Base-by-base conservation (phyloP, 2,888 invertebrate species). In the Acanthoscelides obtectus region DNA sequence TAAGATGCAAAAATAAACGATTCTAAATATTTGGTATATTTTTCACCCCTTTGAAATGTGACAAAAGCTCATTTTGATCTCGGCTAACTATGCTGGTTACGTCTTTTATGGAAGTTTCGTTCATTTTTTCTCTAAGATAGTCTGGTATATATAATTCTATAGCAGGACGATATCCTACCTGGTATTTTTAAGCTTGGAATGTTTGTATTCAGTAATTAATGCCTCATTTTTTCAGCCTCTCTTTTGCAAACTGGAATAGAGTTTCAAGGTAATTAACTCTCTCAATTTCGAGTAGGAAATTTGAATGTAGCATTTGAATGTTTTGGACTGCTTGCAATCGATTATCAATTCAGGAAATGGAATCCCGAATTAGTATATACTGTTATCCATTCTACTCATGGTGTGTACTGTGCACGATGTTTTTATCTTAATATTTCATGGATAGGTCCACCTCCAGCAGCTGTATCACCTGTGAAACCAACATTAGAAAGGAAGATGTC, bases 401-500 rank as follows among this genome's bases (percentile, higher is more conserved):
- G n/a, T n/a, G n/a, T n/a, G n/a, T n/a, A n/a, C n/a, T n/a, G n/a
- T n/a, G n/a, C n/a, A n/a, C n/a, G n/a, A n/a, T n/a, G n/a, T 45
- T 45, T 3, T 6, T 25, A 25, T 25, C 3, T 25, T 12, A 12
- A 45, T 12, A 12, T 45, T 45, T 12, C 45, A 45, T 45, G 12
- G 3, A 8, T 66, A 66, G 66, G 21, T 66, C 22, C 66, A 2
- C 6, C 22, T 20, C 66, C 66, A 66, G 66, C n/a, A 6, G 20
- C 72, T 17, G 67, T 75, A 2, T 72, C 74, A 0, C 68, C 70
- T 0, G 21, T 67, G 19, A 76, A 73, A 72, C 27, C 76, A 20
- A 69, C 75, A 17, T 66, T 78, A 21, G 79, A 81, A 64, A 75
- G 85, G n/a, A 84, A 86, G 74, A 84, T 84, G 77, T 86, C 86